phyloP scores from a whole-genome alignment of 2,797 vertebrate genomes.

The Rhynchonycteris naso region DNA sequence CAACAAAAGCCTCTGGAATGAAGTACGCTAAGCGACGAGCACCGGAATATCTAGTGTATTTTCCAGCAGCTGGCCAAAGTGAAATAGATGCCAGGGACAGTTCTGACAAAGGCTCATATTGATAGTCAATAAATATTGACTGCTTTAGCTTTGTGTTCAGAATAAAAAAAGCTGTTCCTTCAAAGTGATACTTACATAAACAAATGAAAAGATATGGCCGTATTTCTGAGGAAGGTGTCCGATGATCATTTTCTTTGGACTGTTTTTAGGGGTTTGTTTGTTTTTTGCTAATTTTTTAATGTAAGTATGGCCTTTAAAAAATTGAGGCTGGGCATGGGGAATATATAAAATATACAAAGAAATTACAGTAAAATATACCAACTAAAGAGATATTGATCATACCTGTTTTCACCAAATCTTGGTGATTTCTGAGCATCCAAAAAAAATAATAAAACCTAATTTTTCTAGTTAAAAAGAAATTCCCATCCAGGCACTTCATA shows the following conservation, averaged over 20 bases:
- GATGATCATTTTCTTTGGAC: neutral
- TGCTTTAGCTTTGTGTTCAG: neutral
- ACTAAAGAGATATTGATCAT: neutral
- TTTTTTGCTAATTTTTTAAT: neutral
- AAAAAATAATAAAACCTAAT: neutral
- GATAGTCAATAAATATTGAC: conserved; percentile 14
- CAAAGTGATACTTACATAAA: conserved; percentile 39
- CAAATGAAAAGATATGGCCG: conserved; percentile 6
- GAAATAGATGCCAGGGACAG: neutral
- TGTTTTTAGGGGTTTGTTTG: neutral
- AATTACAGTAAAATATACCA: conserved; percentile 36
- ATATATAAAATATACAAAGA: neutral
- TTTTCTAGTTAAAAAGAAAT: conserved; percentile 16
- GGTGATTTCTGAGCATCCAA: neutral
- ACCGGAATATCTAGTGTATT: neutral
- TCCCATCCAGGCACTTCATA: neutral
- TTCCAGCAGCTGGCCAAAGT: neutral
- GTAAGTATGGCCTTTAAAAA: neutral
- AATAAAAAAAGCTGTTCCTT: neutral
- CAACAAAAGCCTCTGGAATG: neutral
- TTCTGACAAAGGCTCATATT: neutral
- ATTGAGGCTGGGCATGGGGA: too few species aligned
- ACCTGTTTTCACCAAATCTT: conserved; percentile 1
- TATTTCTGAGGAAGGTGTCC: neutral
- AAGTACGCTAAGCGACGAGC: neutral